Evolutionary conservation across 2,113 vertebrate genomes (phyloP).

Genomic region (Hemiprocne comata): DNA sequence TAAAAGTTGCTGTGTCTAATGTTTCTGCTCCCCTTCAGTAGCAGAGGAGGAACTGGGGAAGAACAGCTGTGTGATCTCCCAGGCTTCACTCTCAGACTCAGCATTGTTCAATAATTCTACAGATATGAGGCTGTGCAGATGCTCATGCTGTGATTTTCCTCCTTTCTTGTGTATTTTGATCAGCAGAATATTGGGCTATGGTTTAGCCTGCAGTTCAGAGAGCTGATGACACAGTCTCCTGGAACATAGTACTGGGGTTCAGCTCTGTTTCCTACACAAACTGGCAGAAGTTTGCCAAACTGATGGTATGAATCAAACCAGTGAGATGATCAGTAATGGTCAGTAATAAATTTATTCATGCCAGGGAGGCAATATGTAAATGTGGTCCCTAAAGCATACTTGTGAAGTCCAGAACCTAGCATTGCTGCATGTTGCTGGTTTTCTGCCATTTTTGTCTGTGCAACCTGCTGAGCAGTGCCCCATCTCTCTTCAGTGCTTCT

Average conservation of each 20-base stretch:
- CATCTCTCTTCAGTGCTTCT: not conserved
- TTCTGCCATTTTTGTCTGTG: not conserved
- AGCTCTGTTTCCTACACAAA: accelerated
- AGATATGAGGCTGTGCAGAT: accelerated
- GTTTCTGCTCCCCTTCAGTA: not conserved
- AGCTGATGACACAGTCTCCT: accelerated
- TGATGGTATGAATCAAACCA: accelerated
- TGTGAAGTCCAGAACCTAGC: not conserved
- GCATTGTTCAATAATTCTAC: accelerated
- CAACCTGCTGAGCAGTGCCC: not conserved
- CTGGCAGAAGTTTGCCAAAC: not conserved
- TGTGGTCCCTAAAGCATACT: not conserved
- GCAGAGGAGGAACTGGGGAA: not conserved
- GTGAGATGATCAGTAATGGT: not conserved
- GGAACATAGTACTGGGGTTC: accelerated
- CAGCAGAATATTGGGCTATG: accelerated
- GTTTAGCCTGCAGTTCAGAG: accelerated
- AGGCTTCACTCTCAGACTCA: not conserved
- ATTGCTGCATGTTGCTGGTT: not conserved
- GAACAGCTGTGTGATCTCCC: not conserved
- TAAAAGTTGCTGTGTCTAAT: not conserved
- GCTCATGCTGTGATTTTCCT: not conserved
- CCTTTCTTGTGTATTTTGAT: not conserved
- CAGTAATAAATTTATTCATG: not conserved
- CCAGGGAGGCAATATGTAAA: not conserved